A percentile compares a stretch with the other conserved stretches of the same genome.
phyloP scores from a whole-genome alignment of 2,797 vertebrate species.

The Dendrocincla fuliginosa region DNA sequence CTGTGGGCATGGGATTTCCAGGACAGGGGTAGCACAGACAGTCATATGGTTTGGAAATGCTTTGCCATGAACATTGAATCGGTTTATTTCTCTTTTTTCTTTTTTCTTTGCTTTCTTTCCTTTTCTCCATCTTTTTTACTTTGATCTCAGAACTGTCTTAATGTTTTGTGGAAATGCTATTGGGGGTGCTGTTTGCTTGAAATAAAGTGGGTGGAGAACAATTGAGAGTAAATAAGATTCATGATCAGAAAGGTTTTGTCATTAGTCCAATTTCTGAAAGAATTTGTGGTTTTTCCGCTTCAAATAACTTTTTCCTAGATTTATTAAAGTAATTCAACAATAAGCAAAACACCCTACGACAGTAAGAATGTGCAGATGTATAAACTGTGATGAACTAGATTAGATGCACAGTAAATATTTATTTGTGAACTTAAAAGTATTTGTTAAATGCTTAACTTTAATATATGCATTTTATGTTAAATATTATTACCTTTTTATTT shows the following conservation, averaged over 20 bases:
- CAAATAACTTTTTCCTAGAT: background rate
- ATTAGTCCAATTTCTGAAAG: constrained; percentile 19
- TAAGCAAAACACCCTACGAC: background rate
- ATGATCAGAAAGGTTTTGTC: constrained; percentile 24
- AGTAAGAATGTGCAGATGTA: background rate
- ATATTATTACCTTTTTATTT: background rate
- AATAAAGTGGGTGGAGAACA: constrained; percentile 57
- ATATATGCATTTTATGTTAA: background rate
- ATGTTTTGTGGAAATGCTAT: constrained; percentile 34
- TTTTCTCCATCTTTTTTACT: background rate
- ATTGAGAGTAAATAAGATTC: constrained; percentile 44
- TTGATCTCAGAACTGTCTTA: constrained; percentile 47
- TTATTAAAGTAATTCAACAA: background rate
- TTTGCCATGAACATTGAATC: background rate
- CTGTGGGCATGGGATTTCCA: constrained; percentile 56
- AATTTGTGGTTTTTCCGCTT: background rate
- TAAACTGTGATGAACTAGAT: background rate
- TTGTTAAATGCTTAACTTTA: background rate
- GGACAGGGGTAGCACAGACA: constrained; percentile 37
- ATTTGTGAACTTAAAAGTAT: background rate
- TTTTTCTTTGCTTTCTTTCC: background rate
- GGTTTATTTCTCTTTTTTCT: background rate
- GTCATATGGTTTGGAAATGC: constrained; percentile 16
- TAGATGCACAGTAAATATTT: background rate
- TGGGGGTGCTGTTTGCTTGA: constrained; percentile 62